Base-by-base conservation (phyloP, 2,797 vertebrate genomes). In the Sebastes cheni region DNA sequence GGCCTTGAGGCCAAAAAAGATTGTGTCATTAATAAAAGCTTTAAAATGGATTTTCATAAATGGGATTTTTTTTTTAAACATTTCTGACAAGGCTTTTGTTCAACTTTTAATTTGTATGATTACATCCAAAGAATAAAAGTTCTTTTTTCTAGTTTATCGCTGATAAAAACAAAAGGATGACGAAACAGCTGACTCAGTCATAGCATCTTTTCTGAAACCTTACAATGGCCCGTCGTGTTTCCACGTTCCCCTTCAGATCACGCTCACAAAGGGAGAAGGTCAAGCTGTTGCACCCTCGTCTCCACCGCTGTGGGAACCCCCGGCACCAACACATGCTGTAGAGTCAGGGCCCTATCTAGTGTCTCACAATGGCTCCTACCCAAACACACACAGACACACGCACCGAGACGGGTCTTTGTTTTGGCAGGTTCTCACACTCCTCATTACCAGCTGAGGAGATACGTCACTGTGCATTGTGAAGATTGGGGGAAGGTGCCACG, bases 371-470 rank as follows among this genome's bases (percentile, higher is more conserved):
- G 81, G 86, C 72, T 81, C 66, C 60, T 50, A 52, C 80, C 73
- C 82, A 84, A 83, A 86, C 80, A 74, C 70, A 70, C 74, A 79
- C 86, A 90, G 55, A 90, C 46, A 50, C 46, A 50, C 79, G 74
- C 83, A 87, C 82, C 30, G 30, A 82, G 81, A 85, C 30, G 2
- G 55, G 79, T 77, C 93, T 95, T 96, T 96, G 95, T 95, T 90
- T 86, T 42, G 16, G 46, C 7, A 54, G 82, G 76, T 91, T 86
- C 90, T 91, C 94, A 94, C 87, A 94, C 89, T 90, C 80, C 80
- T 85, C 70, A 66, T 61, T 60, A 76, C 81, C 25, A 80, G 84
- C 85, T 80, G 80, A 91, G 75, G 84, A 85, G 76, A 75, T 68
- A 74, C 75, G 76, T 85, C 85, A 88, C 73, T 29, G 78, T 83